Conservation (phyloP, 2,888 invertebrate genomes). For the Noctua janthina region DNA sequence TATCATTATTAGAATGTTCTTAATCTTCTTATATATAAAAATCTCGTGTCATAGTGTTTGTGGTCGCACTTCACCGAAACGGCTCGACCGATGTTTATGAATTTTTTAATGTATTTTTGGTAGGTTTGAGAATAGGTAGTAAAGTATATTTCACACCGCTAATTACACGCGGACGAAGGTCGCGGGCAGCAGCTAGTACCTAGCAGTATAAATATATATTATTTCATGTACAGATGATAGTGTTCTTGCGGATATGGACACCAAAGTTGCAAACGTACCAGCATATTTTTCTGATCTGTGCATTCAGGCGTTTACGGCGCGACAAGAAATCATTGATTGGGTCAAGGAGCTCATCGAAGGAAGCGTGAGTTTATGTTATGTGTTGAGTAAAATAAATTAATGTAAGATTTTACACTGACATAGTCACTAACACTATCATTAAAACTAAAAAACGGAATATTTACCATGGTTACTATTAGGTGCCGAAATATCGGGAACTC, state of each 20-base stretch:
- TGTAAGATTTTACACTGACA: neutral
- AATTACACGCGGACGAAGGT: too few species aligned
- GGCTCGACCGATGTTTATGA: too few species aligned
- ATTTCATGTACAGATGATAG: conserved; percentile 77
- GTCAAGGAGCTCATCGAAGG: conserved; percentile 80
- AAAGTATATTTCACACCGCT: too few species aligned
- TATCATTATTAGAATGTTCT: neutral
- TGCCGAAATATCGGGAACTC: too few species aligned
- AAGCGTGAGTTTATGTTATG: conserved; percentile 70
- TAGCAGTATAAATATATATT: neutral
- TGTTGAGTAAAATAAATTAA: neutral
- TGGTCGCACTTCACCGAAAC: too few species aligned
- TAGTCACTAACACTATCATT: neutral
- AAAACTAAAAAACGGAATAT: neutral
- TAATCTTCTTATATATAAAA: neutral
- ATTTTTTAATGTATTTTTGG: too few species aligned
- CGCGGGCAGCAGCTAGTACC: too few species aligned
- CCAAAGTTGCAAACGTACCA: conserved; percentile 79
- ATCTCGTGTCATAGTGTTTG: too few species aligned
- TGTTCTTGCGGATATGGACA: conserved; percentile 77
- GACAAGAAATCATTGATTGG: conserved; percentile 88
- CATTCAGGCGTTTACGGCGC: conserved; percentile 82
- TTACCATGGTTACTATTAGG: neutral
- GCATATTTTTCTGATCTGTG: conserved; percentile 84
- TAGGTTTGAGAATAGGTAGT: too few species aligned